Base-by-base conservation (phyloP, 2,797 vertebrate genomes). In the Coregonus suidteri region DNA sequence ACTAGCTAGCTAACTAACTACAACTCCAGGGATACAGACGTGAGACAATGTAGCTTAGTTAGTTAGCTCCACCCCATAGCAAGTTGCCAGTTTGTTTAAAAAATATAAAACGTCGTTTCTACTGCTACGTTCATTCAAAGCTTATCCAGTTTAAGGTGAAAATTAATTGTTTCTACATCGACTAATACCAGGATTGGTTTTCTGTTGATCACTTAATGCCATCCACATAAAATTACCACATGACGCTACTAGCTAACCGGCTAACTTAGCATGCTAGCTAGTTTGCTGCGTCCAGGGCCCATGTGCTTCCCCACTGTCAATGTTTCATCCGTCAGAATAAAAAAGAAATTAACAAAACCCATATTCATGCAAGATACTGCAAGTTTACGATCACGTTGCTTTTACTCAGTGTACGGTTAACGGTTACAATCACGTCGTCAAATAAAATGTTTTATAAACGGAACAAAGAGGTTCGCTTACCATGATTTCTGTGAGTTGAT, bases 401-500 rank as follows among this genome's bases (percentile, higher is more conserved):
- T 25, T 64, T 13, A 64, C 9, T 25, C 41, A 13, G 41, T 13
- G 41, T 47, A 47, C 25, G 25, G 41, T 13, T 11, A 47, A 11
- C 9, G 41, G 11, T 47, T 47, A 47, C 41, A 47, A 47, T 47
- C 11, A 47, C 3, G 41, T 11, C 9, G 41, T 47, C 11, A 47
- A 74, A 59, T 54, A 18, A 52, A 20, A 25, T 4, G 7, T 20
- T 20, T 35, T 53, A 51, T 51, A 25, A 68, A 18, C 31, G 4
- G 66, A 68, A 68, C 66, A 18, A 75, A 37, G 25, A n/a, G 37
- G 74, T 16, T 3, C 4, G 59, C 80, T 69, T 78, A 84, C 83
- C 83, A 84, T 84, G 73, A 66, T 78, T 79, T 66, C 62, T 75
- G 75, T 71, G 75, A n/a, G 65, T 64, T 71, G 73, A 74, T 25